phyloP scores from a whole-genome alignment of 2,113 vertebrate species.

The Ptyas mucosa region DNA sequence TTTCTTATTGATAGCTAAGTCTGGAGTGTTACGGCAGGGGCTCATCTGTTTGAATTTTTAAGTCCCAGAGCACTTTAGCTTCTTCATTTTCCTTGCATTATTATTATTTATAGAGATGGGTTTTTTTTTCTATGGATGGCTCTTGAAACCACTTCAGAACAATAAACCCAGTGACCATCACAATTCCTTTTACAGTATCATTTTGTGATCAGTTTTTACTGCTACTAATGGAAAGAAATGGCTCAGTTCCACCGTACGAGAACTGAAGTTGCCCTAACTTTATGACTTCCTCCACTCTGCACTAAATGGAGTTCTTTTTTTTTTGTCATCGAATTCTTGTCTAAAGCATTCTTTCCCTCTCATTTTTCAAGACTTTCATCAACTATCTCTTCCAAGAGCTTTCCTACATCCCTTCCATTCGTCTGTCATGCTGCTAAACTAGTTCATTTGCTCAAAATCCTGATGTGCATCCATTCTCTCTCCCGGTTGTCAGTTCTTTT shows the following conservation, averaged over 20 bases:
- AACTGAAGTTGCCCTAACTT: slow-evolving; percentile 29
- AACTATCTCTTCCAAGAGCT: slow-evolving; percentile 13
- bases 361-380: slow-evolving; percentile 27
- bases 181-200: background rate
- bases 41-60: background rate
- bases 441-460: slow-evolving; percentile 28
- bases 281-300: slow-evolving; percentile 4
- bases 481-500: background rate
- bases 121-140: background rate
- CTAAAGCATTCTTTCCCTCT: slow-evolving; percentile 9
- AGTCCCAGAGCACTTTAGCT: background rate
- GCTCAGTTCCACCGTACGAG: background rate
- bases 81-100: background rate
- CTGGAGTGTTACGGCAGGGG: background rate
- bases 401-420: slow-evolving; percentile 14
- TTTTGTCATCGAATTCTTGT: slow-evolving; percentile 24
- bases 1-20: background rate
- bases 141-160: background rate
- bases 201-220: background rate
- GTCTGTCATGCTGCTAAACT: slow-evolving; percentile 20
- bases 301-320: background rate
- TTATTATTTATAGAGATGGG: background rate
- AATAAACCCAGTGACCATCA: background rate
- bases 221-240: slow-evolving; percentile 1
- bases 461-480: slow-evolving; percentile 2